These are phyloP conservation scores for Drosophila orena DNA, from an alignment of 1,140 invertebrate genomes.

Conservation along the genomic window DNA sequence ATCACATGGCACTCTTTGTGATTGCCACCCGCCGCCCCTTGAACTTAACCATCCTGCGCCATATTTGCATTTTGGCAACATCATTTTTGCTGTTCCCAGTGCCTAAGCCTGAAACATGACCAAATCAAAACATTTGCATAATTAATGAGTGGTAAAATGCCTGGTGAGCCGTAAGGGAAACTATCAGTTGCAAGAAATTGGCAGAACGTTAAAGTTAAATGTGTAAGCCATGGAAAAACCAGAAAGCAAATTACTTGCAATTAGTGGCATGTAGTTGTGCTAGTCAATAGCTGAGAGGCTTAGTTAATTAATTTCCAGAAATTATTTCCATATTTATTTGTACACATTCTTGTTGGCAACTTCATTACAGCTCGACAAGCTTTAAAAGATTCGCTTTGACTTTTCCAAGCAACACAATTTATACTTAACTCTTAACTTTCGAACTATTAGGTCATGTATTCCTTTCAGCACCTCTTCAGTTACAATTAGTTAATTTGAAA, in stretches of 20 bases:
- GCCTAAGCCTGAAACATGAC: conserved; percentile 43
- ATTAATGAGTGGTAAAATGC: conserved; percentile 54
- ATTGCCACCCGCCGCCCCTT: conserved; percentile 21
- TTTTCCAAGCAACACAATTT: too few relatives aligned
- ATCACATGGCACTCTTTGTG: conserved; percentile 63
- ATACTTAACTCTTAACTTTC: too few relatives aligned
- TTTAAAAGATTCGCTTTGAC: too few relatives aligned
- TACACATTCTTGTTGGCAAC: too few relatives aligned
- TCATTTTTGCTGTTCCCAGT: conserved; percentile 59
- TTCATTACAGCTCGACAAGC: too few relatives aligned
- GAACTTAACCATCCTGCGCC: conserved; percentile 14
- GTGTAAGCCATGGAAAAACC: not conserved
- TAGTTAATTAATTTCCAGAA: too few relatives aligned
- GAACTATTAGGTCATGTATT: too few relatives aligned
- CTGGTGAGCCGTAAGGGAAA: not conserved
- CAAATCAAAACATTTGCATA: conserved; percentile 68
- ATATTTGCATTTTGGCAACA: conserved; percentile 74
- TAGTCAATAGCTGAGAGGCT: too few relatives aligned
- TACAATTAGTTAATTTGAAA: too few relatives aligned
- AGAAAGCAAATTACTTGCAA: not conserved
- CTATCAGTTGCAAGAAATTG: not conserved
- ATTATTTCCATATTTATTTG: too few relatives aligned
- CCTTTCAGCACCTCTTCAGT: too few relatives aligned
- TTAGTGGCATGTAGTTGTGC: not conserved
- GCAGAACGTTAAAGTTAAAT: not conserved